phyloP scores from a whole-genome alignment of 2,113 vertebrate genomes.

The Zeus faber region DNA sequence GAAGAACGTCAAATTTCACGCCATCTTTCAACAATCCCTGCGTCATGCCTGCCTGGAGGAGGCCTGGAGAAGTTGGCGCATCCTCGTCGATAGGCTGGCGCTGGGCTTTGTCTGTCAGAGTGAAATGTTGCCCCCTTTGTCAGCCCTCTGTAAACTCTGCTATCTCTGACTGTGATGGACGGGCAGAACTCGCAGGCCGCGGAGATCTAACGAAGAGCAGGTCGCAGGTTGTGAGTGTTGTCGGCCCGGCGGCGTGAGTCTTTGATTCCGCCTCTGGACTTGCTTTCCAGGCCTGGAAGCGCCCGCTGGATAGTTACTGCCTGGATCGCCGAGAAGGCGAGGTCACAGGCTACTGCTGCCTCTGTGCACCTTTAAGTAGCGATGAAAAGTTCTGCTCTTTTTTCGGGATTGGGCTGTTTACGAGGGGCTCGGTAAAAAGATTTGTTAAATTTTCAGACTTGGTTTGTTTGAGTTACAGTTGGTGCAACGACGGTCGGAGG shows the following conservation, averaged over 20 bases:
- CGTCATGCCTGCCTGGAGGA: constrained; percentile 28
- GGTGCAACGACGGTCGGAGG: too few species aligned
- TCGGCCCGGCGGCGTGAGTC: not conserved
- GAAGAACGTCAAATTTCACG: constrained; percentile 32
- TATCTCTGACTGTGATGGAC: constrained; percentile 52
- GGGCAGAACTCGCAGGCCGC: constrained; percentile 29
- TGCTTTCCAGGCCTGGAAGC: too few species aligned
- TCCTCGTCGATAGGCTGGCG: constrained; percentile 36
- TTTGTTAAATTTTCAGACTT: too few species aligned
- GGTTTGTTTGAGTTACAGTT: too few species aligned
- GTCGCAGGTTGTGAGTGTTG: constrained; percentile 4
- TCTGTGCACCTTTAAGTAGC: too few species aligned
- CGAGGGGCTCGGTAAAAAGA: too few species aligned
- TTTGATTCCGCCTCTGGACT: too few species aligned
- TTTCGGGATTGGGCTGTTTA: too few species aligned
- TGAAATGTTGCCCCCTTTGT: constrained; percentile 58
- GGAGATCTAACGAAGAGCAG: constrained; percentile 41
- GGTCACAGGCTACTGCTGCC: too few species aligned
- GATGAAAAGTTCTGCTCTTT: too few species aligned
- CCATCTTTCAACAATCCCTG: constrained; percentile 50
- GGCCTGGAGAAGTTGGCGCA: constrained; percentile 44
- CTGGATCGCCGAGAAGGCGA: too few species aligned
- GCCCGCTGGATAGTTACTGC: too few species aligned
- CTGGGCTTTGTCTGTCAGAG: constrained; percentile 49
- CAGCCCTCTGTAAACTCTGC: constrained; percentile 37